Percentiles rank a stretch among this genome's conserved stretches.
Conservation (phyloP, 1,140 invertebrate species). For the Hyphantria cunea region DNA sequence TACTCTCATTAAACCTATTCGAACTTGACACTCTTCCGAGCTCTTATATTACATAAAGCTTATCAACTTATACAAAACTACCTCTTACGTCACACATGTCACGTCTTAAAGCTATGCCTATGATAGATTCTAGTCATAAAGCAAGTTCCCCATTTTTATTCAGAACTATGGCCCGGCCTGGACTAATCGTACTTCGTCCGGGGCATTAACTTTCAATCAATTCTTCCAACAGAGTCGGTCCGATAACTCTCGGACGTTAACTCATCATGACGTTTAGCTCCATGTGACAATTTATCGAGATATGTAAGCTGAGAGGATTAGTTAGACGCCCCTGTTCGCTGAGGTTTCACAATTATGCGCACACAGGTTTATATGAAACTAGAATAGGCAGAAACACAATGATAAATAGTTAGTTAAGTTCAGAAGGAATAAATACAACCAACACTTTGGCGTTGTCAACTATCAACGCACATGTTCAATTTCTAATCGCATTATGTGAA, state of each 20-base stretch:
- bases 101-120: not conserved
- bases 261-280: conserved; percentile 26
- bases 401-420: no score
- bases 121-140: not conserved
- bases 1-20: no score
- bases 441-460: no score
- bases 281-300: conserved; percentile 32
- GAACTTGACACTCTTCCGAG: no score
- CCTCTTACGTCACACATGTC: not conserved
- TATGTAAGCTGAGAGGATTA: conserved; percentile 30
- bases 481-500: no score
- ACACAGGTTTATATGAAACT: no score
- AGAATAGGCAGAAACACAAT: no score
- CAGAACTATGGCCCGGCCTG: not conserved
- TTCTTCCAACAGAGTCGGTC: conserved; percentile 31
- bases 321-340: not conserved
- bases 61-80: no score
- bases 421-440: no score
- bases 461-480: no score
- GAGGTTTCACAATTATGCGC: conserved; percentile 4
- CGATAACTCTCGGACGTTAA: conserved; percentile 16
- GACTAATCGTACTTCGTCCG: conserved; percentile 6
- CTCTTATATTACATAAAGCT: no score
- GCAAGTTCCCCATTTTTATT: not conserved
- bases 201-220: conserved; percentile 36